phyloP scores from a whole-genome alignment of 2,113 vertebrate genomes.

The Saguinus midas region DNA sequence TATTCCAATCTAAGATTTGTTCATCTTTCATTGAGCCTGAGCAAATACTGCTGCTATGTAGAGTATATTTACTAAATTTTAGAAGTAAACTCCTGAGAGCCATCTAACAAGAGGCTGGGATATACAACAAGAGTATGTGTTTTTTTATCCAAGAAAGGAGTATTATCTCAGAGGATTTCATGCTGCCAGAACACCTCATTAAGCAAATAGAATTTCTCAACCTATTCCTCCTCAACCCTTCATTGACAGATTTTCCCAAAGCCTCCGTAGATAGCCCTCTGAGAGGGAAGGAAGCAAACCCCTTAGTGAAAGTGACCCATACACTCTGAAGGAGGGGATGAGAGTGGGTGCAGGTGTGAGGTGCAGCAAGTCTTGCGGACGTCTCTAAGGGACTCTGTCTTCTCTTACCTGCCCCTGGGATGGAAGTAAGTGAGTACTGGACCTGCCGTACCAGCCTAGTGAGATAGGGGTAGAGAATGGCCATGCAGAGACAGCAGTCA shows the following conservation, averaged over 20 bases:
- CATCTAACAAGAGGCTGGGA: background rate
- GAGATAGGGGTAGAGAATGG: background rate
- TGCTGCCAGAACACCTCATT: background rate
- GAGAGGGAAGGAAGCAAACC: background rate
- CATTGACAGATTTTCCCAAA: background rate
- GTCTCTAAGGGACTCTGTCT: background rate
- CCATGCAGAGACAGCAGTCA: background rate
- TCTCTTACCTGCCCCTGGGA: background rate
- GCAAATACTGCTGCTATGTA: background rate
- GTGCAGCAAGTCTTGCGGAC: too few species aligned
- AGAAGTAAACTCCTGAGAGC: background rate
- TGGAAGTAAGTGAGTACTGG: background rate
- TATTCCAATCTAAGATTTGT: background rate
- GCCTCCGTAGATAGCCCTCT: background rate
- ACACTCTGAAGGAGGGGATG: background rate
- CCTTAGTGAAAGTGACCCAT: background rate
- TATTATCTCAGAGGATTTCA: background rate
- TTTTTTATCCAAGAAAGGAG: background rate
- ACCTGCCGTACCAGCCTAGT: background rate
- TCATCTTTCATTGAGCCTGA: background rate
- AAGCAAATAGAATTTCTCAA: background rate
- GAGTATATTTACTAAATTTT: background rate
- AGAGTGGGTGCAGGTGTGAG: background rate
- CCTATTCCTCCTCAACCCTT: rapidly evolving
- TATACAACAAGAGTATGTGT: background rate